phyloP scores from a whole-genome alignment of 1,140 invertebrate genomes.

The Aphidius gifuensis region DNA sequence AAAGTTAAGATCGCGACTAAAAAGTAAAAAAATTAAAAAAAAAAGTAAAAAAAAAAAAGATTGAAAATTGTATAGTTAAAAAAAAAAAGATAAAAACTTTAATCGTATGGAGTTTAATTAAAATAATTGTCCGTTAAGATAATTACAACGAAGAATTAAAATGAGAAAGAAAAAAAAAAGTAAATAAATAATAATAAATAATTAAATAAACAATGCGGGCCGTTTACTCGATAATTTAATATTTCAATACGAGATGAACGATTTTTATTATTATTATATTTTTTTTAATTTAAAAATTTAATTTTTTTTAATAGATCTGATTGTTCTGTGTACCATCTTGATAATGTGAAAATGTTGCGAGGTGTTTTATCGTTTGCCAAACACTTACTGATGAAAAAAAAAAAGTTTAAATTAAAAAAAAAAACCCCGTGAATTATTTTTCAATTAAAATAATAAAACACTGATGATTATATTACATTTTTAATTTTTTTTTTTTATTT shows the following conservation, averaged over 20 bases:
- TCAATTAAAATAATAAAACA: too few species aligned
- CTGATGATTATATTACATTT: neutral
- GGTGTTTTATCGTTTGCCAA: constrained; percentile 16
- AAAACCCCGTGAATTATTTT: too few species aligned
- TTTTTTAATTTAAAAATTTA: constrained; percentile 9
- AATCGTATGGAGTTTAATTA: constrained; percentile 44
- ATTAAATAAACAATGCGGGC: too few species aligned
- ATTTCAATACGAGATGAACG: constrained; percentile 40
- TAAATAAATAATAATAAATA: too few species aligned
- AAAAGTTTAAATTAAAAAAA: too few species aligned
- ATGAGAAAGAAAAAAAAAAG: constrained; percentile 14
- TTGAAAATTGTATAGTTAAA: constrained; percentile 50
- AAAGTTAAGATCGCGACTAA: constrained; percentile 34
- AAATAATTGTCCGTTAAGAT: constrained; percentile 46
- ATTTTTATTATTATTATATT: constrained; percentile 29
- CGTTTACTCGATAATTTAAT: constrained; percentile 39
- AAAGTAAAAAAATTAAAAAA: constrained; percentile 6
- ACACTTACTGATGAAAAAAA: too few species aligned
- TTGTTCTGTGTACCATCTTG: constrained; percentile 35
- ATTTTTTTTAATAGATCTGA: constrained; percentile 38
- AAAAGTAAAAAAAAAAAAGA: constrained; percentile 22
- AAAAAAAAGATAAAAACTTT: constrained; percentile 31
- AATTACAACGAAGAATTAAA: constrained; percentile 48
- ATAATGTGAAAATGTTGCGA: constrained; percentile 33
- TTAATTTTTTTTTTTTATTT: constrained; percentile 7